These are phyloP conservation scores for Styela clava DNA, from an alignment of 23 tunicate genomes.

Conservation along the genomic window DNA sequence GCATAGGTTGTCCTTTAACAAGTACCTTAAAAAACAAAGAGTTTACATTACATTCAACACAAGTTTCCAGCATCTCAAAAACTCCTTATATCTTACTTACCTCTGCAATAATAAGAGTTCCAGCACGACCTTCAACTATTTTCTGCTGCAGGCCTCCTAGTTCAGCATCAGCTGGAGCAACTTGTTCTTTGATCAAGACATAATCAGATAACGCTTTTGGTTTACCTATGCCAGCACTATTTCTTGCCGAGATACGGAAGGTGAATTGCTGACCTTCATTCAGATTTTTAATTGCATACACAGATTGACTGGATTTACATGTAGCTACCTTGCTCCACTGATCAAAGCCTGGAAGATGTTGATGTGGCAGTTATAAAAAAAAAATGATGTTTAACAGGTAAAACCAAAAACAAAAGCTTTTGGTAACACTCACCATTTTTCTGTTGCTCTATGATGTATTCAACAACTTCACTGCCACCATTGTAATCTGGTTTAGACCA, in stretches of 20 bases:
- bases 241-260: slow-evolving; percentile 75
- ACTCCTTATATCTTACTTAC: not conserved
- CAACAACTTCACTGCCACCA: slow-evolving; percentile 88
- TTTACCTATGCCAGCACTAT: slow-evolving; percentile 61
- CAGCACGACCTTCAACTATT: slow-evolving; percentile 78
- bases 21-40: slow-evolving; percentile 16
- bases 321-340: slow-evolving; percentile 67
- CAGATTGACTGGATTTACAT: slow-evolving; percentile 29
- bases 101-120: slow-evolving; percentile 35
- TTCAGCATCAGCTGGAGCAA: slow-evolving; percentile 77
- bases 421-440: slow-evolving; percentile 46
- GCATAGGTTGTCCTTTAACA: slow-evolving; percentile 74
- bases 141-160: slow-evolving; percentile 70
- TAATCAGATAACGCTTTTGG: slow-evolving; percentile 54
- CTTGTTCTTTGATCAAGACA: slow-evolving; percentile 74
- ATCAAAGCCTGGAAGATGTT: slow-evolving; percentile 47
- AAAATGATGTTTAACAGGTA: no score
- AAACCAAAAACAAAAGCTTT: no score
- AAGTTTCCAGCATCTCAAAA: no score
- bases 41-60: no score
- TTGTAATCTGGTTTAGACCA: slow-evolving; percentile 91
- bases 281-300: slow-evolving; percentile 33
- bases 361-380: no score
- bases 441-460: slow-evolving; percentile 66
- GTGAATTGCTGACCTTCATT: slow-evolving; percentile 76